Evolutionary conservation across 2,888 invertebrate genomes (phyloP), one percentile per base, ranked within the genome.

Genomic region (Azorinus chamasolen): DNA sequence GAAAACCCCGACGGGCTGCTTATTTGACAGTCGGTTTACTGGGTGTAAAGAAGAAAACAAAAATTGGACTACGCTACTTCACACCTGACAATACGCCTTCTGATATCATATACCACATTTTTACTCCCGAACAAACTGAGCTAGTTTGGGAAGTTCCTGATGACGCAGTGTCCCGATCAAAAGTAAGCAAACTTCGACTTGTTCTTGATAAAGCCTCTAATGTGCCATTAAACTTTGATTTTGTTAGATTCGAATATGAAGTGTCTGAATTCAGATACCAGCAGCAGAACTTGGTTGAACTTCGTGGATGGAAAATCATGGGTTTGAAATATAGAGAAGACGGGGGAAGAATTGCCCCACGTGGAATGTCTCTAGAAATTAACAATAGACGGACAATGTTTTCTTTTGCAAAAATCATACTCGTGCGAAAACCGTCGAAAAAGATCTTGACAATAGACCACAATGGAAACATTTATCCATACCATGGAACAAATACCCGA

Each of bases 111-210:
- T 61, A 66, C 48, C 18, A 54, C 2, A 69, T 59, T 8, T 64
- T 78, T 6, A 64, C 46, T 6, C 54, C 37, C 0, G 48, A 59
- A 2, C 50, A 69, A 24, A 50, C 25, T 48, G 61, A 64, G 10
- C 59, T 61, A 10, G 64, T 48, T 18, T 78, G 78, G 78, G 55
- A 51, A 18, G 10, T 78, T 12, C 72, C 78, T 43, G 24, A 59
- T 16, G 27, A 46, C 14, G 57, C 74, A 0, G 43, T 71, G 12
- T 62, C 66, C 6, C 53, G 57, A 8, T 63, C 62, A 0, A 12
- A 57, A 14, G 62, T 66, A 51, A 74, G 74, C 41, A 41, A 62
- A 10, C 43, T 79, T 14, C 37, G 37, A 18, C 16, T 79, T 2
- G 46, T 55, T 22, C 70, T 79, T 48, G 54, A 65, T 27, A 22